A percentile compares a stretch with the other conserved stretches of the same genome.
These are phyloP conservation scores for Carposina sasakii DNA, from an alignment of 1,140 invertebrate species.

Conservation along the genomic window DNA sequence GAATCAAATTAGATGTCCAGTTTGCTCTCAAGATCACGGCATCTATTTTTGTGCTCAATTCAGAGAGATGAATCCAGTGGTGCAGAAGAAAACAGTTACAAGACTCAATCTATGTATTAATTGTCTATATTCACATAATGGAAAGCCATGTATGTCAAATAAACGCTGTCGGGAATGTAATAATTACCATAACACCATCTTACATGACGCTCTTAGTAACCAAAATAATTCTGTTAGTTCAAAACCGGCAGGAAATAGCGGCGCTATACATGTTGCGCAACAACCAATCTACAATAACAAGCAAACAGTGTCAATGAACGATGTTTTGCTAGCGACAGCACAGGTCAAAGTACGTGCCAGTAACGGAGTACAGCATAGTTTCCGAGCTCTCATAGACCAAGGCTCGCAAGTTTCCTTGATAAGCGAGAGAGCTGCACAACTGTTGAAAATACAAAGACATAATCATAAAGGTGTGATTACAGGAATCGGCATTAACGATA, in stretches of 20 bases:
- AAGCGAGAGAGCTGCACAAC: conserved; percentile 1
- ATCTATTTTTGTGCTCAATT: too few relatives aligned
- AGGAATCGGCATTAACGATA: background rate
- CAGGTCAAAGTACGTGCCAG: background rate
- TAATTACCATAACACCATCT: background rate
- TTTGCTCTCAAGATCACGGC: too few relatives aligned
- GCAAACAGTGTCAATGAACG: background rate
- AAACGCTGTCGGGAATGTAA: too few relatives aligned
- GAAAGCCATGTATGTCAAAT: too few relatives aligned
- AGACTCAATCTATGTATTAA: too few relatives aligned
- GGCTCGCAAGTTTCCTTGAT: conserved; percentile 10
- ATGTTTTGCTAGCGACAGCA: background rate
- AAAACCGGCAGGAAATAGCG: too few relatives aligned
- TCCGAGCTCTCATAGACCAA: conserved; percentile 9
- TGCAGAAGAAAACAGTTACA: too few relatives aligned
- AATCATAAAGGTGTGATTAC: background rate
- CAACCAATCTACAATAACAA: background rate
- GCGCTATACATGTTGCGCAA: background rate
- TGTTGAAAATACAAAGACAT: background rate
- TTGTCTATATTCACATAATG: too few relatives aligned
- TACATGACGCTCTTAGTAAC: background rate
- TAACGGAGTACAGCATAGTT: background rate
- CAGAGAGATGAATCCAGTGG: too few relatives aligned
- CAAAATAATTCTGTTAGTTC: too few relatives aligned
- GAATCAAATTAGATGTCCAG: too few relatives aligned